These are phyloP conservation scores for Miniopterus natalensis DNA, from an alignment of 2,113 vertebrate species.

Conservation along the genomic window DNA sequence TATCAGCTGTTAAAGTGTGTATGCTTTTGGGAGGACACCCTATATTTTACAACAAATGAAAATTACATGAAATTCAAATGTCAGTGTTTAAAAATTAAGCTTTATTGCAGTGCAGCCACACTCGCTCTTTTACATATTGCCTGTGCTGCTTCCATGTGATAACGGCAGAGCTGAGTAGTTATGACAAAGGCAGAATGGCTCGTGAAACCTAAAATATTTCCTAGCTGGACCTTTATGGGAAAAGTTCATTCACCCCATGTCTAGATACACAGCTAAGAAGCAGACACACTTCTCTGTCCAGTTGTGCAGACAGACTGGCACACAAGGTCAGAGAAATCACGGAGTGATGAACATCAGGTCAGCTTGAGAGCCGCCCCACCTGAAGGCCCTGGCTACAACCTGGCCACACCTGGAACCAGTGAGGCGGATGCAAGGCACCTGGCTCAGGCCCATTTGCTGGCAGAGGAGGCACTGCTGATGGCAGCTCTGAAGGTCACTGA, in stretches of 20 bases:
- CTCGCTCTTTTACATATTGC: no score
- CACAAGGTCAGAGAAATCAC: not conserved
- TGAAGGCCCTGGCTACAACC: not conserved
- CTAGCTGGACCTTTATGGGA: not conserved
- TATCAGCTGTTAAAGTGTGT: no score
- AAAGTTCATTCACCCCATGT: not conserved
- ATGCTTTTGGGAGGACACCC: no score
- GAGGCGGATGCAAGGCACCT: not conserved
- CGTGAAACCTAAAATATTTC: not conserved
- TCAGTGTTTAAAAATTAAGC: not conserved
- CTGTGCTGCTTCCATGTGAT: not conserved
- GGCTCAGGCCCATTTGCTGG: not conserved
- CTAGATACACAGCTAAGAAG: not conserved
- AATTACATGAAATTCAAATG: constrained; percentile 31
- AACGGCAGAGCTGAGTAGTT: not conserved
- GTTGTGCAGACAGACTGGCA: not conserved
- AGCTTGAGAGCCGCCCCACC: not conserved
- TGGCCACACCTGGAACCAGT: constrained; percentile 20
- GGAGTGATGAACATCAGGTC: not conserved
- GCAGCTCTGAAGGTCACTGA: constrained; percentile 21
- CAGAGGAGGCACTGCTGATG: not conserved
- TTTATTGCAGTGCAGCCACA: not conserved
- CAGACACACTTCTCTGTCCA: not conserved
- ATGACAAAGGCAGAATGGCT: not conserved
- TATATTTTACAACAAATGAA: constrained; percentile 24